phyloP scores from a whole-genome alignment of 2,797 vertebrate species.

The Macropus fuliginosus region DNA sequence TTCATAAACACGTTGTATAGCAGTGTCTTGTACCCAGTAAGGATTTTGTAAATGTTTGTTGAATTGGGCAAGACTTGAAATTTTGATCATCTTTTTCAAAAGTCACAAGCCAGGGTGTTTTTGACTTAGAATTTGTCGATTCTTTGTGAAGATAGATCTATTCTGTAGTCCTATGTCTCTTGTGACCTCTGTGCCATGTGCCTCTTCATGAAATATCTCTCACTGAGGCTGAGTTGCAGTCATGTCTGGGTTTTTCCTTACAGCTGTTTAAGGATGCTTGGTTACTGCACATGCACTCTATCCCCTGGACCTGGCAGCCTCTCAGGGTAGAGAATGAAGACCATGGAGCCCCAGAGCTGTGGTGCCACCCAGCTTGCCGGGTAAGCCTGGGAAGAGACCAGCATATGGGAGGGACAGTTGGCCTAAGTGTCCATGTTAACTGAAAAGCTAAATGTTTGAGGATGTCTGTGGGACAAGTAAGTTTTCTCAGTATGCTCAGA shows the following conservation, averaged over 20 bases:
- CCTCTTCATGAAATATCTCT: accelerated
- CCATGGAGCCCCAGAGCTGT: conserved; percentile 96
- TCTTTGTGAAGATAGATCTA: not conserved
- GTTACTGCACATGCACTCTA: conserved; percentile 92
- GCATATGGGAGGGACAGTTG: not conserved
- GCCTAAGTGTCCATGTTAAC: not conserved
- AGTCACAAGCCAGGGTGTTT: not conserved
- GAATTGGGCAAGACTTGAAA: not conserved
- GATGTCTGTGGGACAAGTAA: not conserved
- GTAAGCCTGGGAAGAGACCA: conserved; percentile 81
- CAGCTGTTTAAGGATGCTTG: conserved; percentile 98
- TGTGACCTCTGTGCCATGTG: not conserved
- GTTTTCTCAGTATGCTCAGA: accelerated
- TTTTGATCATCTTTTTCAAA: not conserved
- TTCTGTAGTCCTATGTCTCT: not conserved
- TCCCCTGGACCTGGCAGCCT: conserved; percentile 95
- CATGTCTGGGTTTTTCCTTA: not conserved
- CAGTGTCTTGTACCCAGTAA: not conserved
- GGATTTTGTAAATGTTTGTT: not conserved
- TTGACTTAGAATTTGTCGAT: not conserved
- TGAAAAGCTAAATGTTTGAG: not conserved
- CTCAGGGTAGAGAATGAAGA: conserved; percentile 98
- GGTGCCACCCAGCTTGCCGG: conserved; percentile 98
- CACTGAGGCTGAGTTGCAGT: not conserved
- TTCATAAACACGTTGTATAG: not conserved